Percentiles rank a stretch among this genome's conserved stretches.
phyloP scores from a whole-genome alignment of 2,888 invertebrate genomes.

The Drosophila subquinaria region DNA sequence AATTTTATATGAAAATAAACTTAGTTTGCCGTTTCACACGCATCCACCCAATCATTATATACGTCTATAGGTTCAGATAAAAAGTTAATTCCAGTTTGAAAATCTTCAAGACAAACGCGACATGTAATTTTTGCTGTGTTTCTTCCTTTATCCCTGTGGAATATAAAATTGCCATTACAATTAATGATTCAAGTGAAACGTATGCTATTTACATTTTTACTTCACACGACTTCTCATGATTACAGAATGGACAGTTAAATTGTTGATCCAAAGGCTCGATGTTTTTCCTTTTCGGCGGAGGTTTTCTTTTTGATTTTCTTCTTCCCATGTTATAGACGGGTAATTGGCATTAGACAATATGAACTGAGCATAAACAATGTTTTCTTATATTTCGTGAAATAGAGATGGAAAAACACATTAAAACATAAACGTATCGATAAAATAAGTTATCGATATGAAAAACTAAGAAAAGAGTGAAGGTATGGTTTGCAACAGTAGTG shows the following conservation, averaged over 20 bases:
- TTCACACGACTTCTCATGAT: conserved; percentile 99
- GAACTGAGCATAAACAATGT: conserved; percentile 4
- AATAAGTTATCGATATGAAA: neutral
- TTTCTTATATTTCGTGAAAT: conserved; percentile 1
- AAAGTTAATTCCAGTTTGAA: conserved; percentile 97
- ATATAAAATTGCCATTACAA: neutral
- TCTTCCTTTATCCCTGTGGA: conserved; percentile 94
- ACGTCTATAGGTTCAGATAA: conserved; percentile 99
- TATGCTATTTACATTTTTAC: conserved; percentile 95
- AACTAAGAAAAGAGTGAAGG: no score
- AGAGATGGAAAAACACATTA: neutral
- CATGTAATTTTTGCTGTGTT: conserved; percentile 98
- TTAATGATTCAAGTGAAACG: neutral
- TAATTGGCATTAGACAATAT: neutral
- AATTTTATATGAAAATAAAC: neutral
- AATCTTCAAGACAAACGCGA: conserved; percentile 97
- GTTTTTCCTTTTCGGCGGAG: conserved; percentile 96
- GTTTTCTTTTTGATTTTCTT: conserved; percentile 98
- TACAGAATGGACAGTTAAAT: conserved; percentile 99
- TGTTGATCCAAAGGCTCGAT: conserved; percentile 97
- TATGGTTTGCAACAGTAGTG: no score
- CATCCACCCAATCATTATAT: conserved; percentile 99
- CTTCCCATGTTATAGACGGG: conserved; percentile 92
- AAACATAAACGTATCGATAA: neutral
- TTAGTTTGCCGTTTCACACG: conserved; percentile 97